Percentiles rank a stretch among this genome's conserved stretches.
Evolutionary conservation across 2,797 vertebrate species (phyloP).

Genomic region (Characodon lateralis): DNA sequence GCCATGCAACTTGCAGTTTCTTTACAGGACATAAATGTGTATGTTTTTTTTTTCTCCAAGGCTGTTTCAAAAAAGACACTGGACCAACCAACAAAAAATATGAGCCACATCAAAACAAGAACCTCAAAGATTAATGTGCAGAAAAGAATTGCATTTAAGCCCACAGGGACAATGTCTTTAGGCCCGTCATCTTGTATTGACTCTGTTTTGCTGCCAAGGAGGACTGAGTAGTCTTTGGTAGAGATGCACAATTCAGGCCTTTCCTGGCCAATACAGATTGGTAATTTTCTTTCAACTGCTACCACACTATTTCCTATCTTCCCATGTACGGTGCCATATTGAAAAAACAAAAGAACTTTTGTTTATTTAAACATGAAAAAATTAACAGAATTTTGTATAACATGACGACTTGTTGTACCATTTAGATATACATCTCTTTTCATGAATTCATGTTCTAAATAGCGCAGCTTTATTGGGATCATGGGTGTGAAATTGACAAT

Average conservation of each 20-base stretch:
- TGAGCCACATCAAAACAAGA: constrained; percentile 45
- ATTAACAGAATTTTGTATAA: background rate
- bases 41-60: constrained; percentile 27
- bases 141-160: constrained; percentile 9
- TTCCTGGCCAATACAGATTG: background rate
- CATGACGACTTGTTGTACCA: background rate
- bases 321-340: background rate
- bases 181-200: background rate
- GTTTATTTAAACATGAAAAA: background rate
- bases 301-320: background rate
- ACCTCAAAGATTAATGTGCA: constrained; percentile 33
- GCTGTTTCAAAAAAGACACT: constrained; percentile 63
- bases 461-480: background rate
- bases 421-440: background rate
- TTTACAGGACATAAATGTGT: constrained; percentile 29
- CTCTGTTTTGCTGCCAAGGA: background rate
- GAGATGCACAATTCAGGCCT: background rate
- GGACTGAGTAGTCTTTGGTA: background rate
- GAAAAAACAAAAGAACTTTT: background rate
- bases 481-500: background rate
- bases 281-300: background rate
- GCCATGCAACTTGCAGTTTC: constrained; percentile 45
- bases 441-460: background rate
- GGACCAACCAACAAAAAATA: constrained; percentile 33
- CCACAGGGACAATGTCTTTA: constrained; percentile 10